These are phyloP conservation scores for Morus bassanus DNA, from an alignment of 2,797 vertebrate species.

Conservation along the genomic window DNA sequence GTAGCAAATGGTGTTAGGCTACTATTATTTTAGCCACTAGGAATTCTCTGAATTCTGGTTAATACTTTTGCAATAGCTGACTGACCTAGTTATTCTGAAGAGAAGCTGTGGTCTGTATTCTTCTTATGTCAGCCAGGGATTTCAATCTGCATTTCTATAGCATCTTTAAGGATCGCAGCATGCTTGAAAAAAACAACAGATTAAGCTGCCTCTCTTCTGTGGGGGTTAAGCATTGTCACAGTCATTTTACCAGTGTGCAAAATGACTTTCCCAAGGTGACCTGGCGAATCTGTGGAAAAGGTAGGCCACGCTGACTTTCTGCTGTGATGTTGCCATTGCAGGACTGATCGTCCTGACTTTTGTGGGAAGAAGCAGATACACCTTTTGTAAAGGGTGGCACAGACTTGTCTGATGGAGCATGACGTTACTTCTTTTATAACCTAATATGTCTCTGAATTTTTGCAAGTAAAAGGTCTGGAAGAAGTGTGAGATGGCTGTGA, in stretches of 20 bases:
- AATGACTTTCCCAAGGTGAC: slow-evolving; percentile 17
- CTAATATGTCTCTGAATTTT: neutral
- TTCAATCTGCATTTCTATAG: slow-evolving; percentile 35
- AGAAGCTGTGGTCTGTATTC: neutral
- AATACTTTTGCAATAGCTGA: slow-evolving; percentile 1
- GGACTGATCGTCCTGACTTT: neutral
- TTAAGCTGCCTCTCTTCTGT: neutral
- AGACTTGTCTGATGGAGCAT: neutral
- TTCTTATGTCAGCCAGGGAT: slow-evolving; percentile 17
- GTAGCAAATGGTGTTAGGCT: slow-evolving; percentile 7
- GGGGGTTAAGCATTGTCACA: neutral
- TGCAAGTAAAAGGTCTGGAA: slow-evolving; percentile 26
- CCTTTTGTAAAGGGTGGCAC: neutral
- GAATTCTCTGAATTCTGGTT: slow-evolving; percentile 4
- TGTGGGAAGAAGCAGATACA: neutral
- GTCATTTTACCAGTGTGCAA: neutral
- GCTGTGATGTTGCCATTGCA: neutral
- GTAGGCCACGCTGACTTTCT: neutral
- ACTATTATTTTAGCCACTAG: slow-evolving; percentile 18
- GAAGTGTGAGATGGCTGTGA: neutral
- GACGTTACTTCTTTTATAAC: neutral
- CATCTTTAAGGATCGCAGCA: neutral
- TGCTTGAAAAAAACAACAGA: slow-evolving; percentile 2
- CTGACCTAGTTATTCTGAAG: slow-evolving; percentile 50
- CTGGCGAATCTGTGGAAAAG: neutral